Evolutionary conservation across 2,113 vertebrate genomes (phyloP).

Genomic region (Colistium nudipinnis): DNA sequence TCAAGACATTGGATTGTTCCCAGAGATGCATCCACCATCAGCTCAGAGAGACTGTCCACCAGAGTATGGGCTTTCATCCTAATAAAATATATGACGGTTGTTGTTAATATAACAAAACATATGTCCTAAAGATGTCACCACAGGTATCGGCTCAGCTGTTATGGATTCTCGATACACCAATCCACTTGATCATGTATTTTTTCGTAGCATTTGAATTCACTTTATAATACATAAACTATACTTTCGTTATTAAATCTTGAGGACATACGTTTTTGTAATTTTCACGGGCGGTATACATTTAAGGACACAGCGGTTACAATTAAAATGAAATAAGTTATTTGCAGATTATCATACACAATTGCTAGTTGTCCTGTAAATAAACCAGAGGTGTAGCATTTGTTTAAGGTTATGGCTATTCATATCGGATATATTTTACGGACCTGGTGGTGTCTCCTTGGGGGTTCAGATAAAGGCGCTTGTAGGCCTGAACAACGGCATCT

Average conservation of each 20-base stretch:
- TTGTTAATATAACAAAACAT: neutral
- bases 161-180: no score
- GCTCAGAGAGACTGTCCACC: slow-evolving; percentile 88
- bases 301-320: no score
- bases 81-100: slow-evolving; percentile 17
- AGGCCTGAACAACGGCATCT: slow-evolving; percentile 93
- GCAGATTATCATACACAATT: neutral
- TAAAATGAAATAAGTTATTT: neutral
- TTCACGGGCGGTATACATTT: neutral
- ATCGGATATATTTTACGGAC: slow-evolving; percentile 65
- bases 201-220: no score
- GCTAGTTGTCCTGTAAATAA: neutral
- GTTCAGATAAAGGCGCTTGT: slow-evolving; percentile 89
- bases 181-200: no score
- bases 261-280: neutral
- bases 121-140: neutral
- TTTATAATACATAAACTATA: no score
- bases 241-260: no score
- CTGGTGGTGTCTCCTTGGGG: slow-evolving; percentile 85
- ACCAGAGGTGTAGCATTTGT: neutral
- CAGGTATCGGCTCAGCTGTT: neutral
- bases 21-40: slow-evolving; percentile 89
- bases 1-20: slow-evolving; percentile 92
- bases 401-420: neutral
- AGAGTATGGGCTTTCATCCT: slow-evolving; percentile 89